Conservation (phyloP, 1,140 invertebrate species). For the Cherax destructor region DNA sequence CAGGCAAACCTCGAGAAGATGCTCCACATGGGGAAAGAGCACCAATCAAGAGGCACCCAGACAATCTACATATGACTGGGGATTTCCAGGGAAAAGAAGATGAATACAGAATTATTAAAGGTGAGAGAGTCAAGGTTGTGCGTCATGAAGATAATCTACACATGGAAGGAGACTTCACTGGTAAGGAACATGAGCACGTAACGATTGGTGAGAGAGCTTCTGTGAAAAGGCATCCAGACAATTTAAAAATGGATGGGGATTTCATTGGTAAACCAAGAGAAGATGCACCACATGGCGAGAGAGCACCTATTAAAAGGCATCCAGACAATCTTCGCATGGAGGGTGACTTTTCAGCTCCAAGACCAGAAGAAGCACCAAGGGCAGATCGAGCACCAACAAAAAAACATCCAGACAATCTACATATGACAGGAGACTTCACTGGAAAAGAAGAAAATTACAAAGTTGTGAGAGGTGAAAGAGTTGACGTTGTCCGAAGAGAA, state of each 20-base stretch:
- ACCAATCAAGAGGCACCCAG: constrained; percentile 75
- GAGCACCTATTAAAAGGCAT: constrained; percentile 68
- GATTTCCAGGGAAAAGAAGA: constrained; percentile 65
- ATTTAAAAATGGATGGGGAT: constrained; percentile 77
- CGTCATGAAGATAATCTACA: constrained; percentile 79
- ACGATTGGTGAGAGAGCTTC: constrained; percentile 75
- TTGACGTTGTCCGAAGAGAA: constrained; percentile 74
- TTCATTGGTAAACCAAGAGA: constrained; percentile 74
- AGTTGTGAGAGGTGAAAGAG: constrained; percentile 73
- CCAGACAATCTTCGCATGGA: constrained; percentile 71
- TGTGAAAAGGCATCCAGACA: constrained; percentile 77
- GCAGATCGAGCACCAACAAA: constrained; percentile 76
- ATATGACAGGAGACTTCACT: constrained; percentile 76
- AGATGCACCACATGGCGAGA: constrained; percentile 64
- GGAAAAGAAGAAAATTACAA: constrained; percentile 57
- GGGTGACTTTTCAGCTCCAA: constrained; percentile 63
- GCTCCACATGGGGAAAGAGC: constrained; percentile 75
- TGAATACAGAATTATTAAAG: constrained; percentile 66
- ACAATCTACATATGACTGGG: constrained; percentile 79
- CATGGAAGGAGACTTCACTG: constrained; percentile 79
- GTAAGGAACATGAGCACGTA: constrained; percentile 31
- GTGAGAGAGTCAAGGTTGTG: constrained; percentile 76
- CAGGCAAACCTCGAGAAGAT: constrained; percentile 44
- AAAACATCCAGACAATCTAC: constrained; percentile 79
- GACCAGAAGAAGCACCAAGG: constrained; percentile 59